phyloP scores from a whole-genome alignment of 2,888 invertebrate genomes.

The Netelia fuscicornis region DNA sequence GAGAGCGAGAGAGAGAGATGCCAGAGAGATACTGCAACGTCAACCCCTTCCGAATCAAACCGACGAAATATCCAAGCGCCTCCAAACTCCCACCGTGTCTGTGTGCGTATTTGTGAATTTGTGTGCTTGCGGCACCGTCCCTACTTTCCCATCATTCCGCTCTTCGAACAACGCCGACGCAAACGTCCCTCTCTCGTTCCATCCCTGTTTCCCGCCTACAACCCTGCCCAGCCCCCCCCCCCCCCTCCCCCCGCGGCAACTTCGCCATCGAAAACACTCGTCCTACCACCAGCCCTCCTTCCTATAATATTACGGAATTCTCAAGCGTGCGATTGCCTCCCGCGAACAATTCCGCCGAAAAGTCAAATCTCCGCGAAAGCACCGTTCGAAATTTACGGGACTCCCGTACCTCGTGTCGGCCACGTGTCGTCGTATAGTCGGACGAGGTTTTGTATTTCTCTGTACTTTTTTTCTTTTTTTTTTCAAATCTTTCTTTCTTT shows the following conservation, averaged over 20 bases:
- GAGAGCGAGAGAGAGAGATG: conserved; percentile 60
- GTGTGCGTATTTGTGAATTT: conserved; percentile 13
- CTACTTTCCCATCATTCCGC: conserved; percentile 67
- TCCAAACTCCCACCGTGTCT: conserved; percentile 43
- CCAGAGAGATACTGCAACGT: conserved; percentile 80
- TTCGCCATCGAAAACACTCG: conserved; percentile 73
- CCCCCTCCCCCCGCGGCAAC: conserved; percentile 58
- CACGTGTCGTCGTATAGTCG: neutral
- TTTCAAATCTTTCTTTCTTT: neutral
- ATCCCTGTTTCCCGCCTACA: conserved; percentile 53
- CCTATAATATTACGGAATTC: conserved; percentile 68
- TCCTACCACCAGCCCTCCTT: conserved; percentile 60
- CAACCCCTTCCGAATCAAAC: conserved; percentile 79
- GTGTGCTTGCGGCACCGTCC: conserved; percentile 58
- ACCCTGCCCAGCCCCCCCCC: conserved; percentile 50
- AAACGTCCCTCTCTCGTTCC: conserved; percentile 62
- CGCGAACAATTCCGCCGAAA: conserved; percentile 63
- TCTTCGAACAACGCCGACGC: conserved; percentile 60
- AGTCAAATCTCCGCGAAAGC: conserved; percentile 72
- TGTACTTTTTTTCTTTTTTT: neutral
- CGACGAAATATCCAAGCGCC: conserved; percentile 72
- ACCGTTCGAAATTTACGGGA: conserved; percentile 14
- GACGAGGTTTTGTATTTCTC: conserved; percentile 2
- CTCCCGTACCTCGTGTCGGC: conserved; percentile 1
- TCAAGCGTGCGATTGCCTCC: conserved; percentile 65